phyloP scores from a whole-genome alignment of 1,140 invertebrate species.

The Heliothis virescens region DNA sequence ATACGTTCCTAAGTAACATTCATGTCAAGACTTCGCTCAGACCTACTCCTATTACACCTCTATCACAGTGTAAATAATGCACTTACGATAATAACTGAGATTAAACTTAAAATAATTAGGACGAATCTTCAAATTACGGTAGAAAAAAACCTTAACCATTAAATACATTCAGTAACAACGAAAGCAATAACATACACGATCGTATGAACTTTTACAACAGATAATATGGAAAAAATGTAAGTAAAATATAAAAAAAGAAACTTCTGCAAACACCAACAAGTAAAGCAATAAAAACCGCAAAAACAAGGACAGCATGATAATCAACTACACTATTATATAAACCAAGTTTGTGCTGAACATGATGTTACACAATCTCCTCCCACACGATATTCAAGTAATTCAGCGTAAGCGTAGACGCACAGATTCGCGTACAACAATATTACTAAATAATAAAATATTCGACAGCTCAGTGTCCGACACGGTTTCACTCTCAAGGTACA shows the following conservation, averaged over 20 bases:
- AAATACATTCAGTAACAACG: conserved; percentile 60
- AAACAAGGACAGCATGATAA: conserved; percentile 41
- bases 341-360: conserved; percentile 53
- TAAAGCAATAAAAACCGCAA: conserved; percentile 50
- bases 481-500: conserved; percentile 27
- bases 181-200: conserved; percentile 66
- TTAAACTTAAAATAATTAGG: conserved; percentile 63
- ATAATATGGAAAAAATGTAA: conserved; percentile 49
- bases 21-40: conserved; percentile 78
- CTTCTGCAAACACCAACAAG: conserved; percentile 61
- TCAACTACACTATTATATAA: conserved; percentile 32
- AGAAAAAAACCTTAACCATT: conserved; percentile 55
- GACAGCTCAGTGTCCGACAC: conserved; percentile 22
- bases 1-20: conserved; percentile 62
- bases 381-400: conserved; percentile 20
- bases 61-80: conserved; percentile 86
- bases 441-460: neutral
- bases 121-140: conserved; percentile 55
- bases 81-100: conserved; percentile 76
- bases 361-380: conserved; percentile 10
- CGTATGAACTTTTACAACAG: conserved; percentile 63
- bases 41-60: conserved; percentile 77
- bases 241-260: conserved; percentile 51
- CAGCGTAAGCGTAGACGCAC: conserved; percentile 16
- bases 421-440: conserved; percentile 16